Evolutionary conservation across 1,140 invertebrate genomes (phyloP), one percentile per base, ranked within the genome.

Genomic region (Drosophila serrata): DNA sequence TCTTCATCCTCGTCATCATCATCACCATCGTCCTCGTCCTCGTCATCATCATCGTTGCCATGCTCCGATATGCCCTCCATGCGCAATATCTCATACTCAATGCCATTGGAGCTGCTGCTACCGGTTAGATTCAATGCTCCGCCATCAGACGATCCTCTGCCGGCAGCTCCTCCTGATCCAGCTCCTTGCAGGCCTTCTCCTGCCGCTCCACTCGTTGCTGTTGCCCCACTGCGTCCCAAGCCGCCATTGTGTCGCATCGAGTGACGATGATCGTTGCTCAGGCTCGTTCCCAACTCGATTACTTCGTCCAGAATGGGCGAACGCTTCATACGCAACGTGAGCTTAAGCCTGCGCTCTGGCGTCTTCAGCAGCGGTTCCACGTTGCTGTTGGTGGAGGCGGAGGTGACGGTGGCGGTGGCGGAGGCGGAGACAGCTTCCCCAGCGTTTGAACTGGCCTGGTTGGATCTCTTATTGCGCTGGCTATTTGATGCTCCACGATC

Each of bases 261-360:
- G 29, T 77, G 77, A 22, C 75, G 75, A 0, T 77, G 72, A 40
- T 94, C 94, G 61, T 95, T 95, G 78, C 94, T 95, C 6, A 96
- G 92, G 82, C 95, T 96, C 31, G 95, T 96, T 8, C 97, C 96
- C 13, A 96, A 96, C 92, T 97, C 97, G 69, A 97, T 96, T 0
- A 97, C 95, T 22, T 98, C 97, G 84, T 98, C 97, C 15, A 97
- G 91, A 61, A 97, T 95, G 2, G 97, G 97, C 53, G 97, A 97
- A 24, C 97, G 95, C 90, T 88, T 88, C 95, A 98, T 97, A 6
- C 97, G 94, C 15, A 98, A 91, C 1, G 97, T 98, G 39, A 98
- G 85, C 81, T 97, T 97, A 15, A 97, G 92, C 13, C 96, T 94
- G 17, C 96, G 94, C 46, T 95, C 94, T 5, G 95, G 95, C 5